Evolutionary conservation across 2,797 vertebrate species (phyloP).

Genomic region (Lateolabrax maculatus): DNA sequence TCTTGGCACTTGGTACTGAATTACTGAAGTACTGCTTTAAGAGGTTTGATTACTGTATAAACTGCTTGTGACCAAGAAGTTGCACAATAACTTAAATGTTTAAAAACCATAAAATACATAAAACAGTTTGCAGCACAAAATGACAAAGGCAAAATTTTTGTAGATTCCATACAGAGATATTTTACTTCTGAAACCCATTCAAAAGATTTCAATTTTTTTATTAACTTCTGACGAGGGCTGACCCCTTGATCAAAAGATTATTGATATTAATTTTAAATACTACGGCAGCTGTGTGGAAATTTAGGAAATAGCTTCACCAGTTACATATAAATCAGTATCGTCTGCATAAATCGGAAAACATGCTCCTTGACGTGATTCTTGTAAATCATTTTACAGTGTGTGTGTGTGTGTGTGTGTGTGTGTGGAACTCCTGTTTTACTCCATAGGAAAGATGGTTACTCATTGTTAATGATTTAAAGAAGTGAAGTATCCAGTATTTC

Average conservation of each 20-base stretch:
- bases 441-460: background rate
- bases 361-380: too few relatives aligned
- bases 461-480: background rate
- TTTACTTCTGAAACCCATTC: background rate
- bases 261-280: too few relatives aligned
- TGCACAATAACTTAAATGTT: background rate
- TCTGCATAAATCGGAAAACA: too few relatives aligned
- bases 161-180: too few relatives aligned
- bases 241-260: background rate
- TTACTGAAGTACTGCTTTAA: background rate
- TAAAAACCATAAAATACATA: background rate
- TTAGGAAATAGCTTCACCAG: background rate
- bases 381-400: too few relatives aligned
- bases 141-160: too few relatives aligned
- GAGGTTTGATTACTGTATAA: too few relatives aligned
- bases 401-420: background rate
- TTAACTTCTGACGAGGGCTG: background rate
- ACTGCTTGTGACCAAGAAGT: background rate
- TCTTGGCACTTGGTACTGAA: background rate
- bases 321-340: too few relatives aligned
- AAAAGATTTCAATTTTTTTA: background rate
- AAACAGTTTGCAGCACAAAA: background rate
- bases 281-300: background rate
- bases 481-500: background rate
- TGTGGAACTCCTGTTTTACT: slow-evolving; percentile 1